Evolutionary conservation across 2,113 vertebrate species (phyloP), one percentile per base, ranked within the genome.

Genomic region (Typhlomys cinereus): DNA sequence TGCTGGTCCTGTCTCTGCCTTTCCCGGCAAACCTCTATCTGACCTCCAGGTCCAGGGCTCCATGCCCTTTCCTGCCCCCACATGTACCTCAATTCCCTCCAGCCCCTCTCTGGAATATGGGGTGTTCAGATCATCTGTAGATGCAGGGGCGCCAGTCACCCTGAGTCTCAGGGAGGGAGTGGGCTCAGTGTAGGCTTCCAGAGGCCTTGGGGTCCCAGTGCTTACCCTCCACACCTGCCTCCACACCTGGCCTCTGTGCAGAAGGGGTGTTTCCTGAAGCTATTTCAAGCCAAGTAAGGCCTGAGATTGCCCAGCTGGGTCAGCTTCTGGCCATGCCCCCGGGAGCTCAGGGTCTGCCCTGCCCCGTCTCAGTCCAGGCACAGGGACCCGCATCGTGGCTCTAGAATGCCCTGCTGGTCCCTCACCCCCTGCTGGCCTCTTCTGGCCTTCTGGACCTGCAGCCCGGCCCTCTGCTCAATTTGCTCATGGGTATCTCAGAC

Each of bases 151-250:
- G 7, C 50, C 5, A 66, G 57, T 4, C 23, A 10, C 29, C 9
- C 7, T n/a, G 17, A 4, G 82, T n/a, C 14, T 84, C 46, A 13
- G 41, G 66, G 67, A 36, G 15, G 11, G 29, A 61, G 62, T 2
- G 8, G 66, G 57, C 29, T 44, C 31, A 50, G 21, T 15, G 5
- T 8, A 59, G 84, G 23, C n/a, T n/a, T n/a, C n/a, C 11, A 25
- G 14, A 64, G 48, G 29, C 23, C 36, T 75, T 11, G 57, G 50
- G 70, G 54, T 41, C 48, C n/a, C 9, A 7, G 46, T 1, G 12
- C 44, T 1, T 50, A 15, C 36, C 0, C 36, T 9, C 17, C 7
- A 0, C 0, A n/a, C n/a, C n/a, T n/a, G n/a, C n/a, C 62, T 85
- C 90, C 83, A 36, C 92, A 78, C 83, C 44, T 18, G 46, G 41